Evolutionary conservation across 1,140 invertebrate species (phyloP), one percentile per base, ranked within the genome.

Genomic region (Lordiphosa collinella): DNA sequence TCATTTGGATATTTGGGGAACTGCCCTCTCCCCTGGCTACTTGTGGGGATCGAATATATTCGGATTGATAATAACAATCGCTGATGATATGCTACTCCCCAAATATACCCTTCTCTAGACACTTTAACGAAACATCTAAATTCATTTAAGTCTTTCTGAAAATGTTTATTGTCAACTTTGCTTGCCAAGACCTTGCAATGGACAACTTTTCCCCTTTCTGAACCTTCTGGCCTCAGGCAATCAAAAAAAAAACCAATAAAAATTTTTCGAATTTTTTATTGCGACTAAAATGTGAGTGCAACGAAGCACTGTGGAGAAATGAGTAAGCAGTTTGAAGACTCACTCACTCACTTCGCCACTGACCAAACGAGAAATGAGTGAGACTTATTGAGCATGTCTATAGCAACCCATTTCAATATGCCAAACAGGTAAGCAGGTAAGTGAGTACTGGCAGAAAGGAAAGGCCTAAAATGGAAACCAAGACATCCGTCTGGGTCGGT

Each of bases 401-500:
- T 8, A 6, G 18, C 53, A 63, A 66, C 62, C 62, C 53, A 67
- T 67, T 67, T 67, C 13, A 41, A 14, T 41, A 16, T 51, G 43
- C 62, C 62, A 67, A 67, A 67, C 63, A 58, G 63, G 63, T 67
- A 67, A 56, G 13, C 16, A 36, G 34, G 31, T 25, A 34, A 38
- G 44, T 56, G 38, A 50, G 56, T 7, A 8, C 6, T 8, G 11
- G 3, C 11, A 66, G 25, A 29, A 56, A 66, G 62, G 63, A 66
- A 66, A 66, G 53, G 62, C 62, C 63, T 31, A 31, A 58, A 67
- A 67, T 67, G 63, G 62, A 46, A 31, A 63, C 13, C 34, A 32
- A 58, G 47, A 65, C 63, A 66, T 66, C 63, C 63, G 63, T 46
- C 32, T 65, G 13, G 40, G 11, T 3, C 32, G 11, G 32, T 34